phyloP scores from a whole-genome alignment of 2,113 vertebrate species.

The Daubentonia madagascariensis region DNA sequence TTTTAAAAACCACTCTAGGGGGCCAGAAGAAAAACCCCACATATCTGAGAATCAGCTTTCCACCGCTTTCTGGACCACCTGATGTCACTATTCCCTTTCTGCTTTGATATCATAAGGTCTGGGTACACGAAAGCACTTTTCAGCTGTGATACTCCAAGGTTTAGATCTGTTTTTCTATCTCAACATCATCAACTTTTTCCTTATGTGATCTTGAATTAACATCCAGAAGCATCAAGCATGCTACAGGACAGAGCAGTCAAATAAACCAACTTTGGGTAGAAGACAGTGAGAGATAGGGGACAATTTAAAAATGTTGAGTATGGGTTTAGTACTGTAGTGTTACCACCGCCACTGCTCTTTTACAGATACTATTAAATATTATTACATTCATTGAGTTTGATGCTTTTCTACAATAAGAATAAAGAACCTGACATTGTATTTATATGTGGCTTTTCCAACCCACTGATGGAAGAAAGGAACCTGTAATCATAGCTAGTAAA shows the following conservation, averaged over 20 bases:
- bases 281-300: too few species aligned
- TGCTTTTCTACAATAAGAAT: neutral
- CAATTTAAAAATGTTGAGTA: too few species aligned
- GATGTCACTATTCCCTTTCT: rapidly evolving
- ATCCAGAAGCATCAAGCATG: neutral
- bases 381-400: rapidly evolving
- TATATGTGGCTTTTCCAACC: neutral
- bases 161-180: neutral
- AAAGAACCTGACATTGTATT: neutral
- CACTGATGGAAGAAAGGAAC: neutral
- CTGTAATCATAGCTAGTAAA: neutral
- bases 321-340: neutral
- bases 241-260: neutral
- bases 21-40: rapidly evolving
- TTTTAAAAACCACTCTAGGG: neutral
- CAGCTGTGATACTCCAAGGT: rapidly evolving
- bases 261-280: neutral
- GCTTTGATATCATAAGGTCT: rapidly evolving
- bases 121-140: neutral
- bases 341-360: neutral
- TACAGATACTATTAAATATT: neutral
- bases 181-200: neutral
- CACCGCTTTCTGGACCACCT: neutral
- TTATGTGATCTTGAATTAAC: neutral
- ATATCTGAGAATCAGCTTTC: too few species aligned